Base-by-base conservation (phyloP, 2,113 vertebrate species). In the Petroica traversi region DNA sequence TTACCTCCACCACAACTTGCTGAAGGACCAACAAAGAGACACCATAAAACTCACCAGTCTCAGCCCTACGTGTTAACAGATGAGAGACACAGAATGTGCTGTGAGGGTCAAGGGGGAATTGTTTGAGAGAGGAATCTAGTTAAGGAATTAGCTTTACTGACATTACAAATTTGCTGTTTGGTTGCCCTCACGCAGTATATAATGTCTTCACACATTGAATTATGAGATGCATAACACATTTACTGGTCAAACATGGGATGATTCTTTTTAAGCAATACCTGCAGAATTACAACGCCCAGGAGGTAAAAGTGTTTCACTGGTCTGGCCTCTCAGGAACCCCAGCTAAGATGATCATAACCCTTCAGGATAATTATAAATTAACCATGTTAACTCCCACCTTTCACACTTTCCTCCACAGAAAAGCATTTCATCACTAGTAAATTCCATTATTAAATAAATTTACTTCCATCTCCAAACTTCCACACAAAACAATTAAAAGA, bases 331-430 rank as follows among this genome's bases (percentile, higher is more conserved):
- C 48, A 62, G 89, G 40, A 94, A 80, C 75, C 69, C 74, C 73
- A 58, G 58, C 64, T 89, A 74, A 91, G 31, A 87, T 6, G 4
- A 79, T 57, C 51, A 73, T 51, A 95, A 79, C 40, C 36, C 33
- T 66, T 45, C 22, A 85, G 67, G 41, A 88, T 94, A 95, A 91
- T 95, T 83, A 94, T 43, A 95, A 93, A 89, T 92, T 72, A 95
- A 85, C 80, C 45, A 83, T 11, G 13, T 69, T 96, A 93, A 86
- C 19, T 76, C 33, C 54, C 19, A 33, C 75, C 73, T 94, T 95
- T 88, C 73, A 95, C 33, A 80, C 52, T 57, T 92, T 54, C 40
- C 78, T 87, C 74, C 86, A 78, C 63, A 43, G 66, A 73, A 92
- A 92, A 72, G 29, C 33, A 85, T 26, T 54, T 78, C 7, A 81